Percentiles rank a stretch among this genome's conserved stretches.
Evolutionary conservation across 2,113 vertebrate species (phyloP).

Genomic region (Cercocebus atys): DNA sequence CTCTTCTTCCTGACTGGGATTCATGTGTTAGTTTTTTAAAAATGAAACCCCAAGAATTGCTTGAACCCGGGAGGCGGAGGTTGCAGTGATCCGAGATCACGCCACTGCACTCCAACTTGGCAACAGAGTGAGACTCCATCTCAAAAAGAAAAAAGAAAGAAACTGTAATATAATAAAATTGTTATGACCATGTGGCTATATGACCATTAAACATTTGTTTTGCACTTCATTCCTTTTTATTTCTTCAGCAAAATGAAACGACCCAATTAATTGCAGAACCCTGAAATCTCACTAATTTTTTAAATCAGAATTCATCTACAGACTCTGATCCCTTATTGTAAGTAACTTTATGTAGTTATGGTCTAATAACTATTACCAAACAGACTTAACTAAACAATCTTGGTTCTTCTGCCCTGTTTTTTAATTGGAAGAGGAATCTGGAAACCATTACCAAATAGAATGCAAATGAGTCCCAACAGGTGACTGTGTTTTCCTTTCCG

Average conservation of each 20-base stretch:
- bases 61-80: no score
- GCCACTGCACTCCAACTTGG: no score
- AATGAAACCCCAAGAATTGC: neutral
- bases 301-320: neutral
- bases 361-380: neutral
- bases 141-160: neutral
- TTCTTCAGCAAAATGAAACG: neutral
- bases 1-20: neutral
- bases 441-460: neutral
- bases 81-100: no score
- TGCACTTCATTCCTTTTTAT: neutral
- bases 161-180: neutral
- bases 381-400: neutral
- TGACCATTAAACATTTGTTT: neutral
- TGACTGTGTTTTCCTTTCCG: slow-evolving; percentile 20
- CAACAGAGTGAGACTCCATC: no score
- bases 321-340: neutral
- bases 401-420: neutral
- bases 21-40: slow-evolving; percentile 28
- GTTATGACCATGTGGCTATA: neutral
- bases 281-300: neutral
- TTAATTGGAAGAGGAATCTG: slow-evolving; percentile 8
- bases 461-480: neutral
- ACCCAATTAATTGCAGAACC: neutral
- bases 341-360: neutral